These are phyloP conservation scores for Protophormia terraenovae DNA, from an alignment of 2,888 invertebrate species.

Conservation along the genomic window DNA sequence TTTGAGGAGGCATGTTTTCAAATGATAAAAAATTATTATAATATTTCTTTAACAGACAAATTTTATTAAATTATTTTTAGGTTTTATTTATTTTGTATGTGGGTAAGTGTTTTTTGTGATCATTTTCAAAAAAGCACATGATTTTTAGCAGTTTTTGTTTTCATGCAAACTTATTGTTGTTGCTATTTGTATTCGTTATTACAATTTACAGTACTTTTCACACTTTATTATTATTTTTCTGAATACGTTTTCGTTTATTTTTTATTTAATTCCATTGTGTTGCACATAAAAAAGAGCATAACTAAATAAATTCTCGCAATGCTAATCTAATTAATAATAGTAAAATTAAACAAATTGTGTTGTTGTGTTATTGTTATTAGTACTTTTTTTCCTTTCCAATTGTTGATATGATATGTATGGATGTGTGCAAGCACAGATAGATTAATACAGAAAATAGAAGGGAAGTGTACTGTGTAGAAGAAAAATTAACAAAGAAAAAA, in stretches of 20 bases:
- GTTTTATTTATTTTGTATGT: neutral
- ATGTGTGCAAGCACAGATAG: neutral
- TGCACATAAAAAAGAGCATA: conserved; percentile 13
- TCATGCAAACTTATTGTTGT: neutral
- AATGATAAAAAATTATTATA: conserved; percentile 2
- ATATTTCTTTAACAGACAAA: neutral
- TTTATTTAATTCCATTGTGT: conserved; percentile 13
- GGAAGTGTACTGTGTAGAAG: neutral
- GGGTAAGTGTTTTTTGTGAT: neutral
- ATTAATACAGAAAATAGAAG: neutral
- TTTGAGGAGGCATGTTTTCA: conserved; percentile 40
- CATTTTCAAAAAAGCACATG: conserved; percentile 17
- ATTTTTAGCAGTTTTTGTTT: conserved; percentile 11
- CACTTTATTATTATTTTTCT: neutral
- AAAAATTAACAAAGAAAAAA: neutral
- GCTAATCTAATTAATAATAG: conserved; percentile 67
- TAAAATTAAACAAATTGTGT: conserved; percentile 15
- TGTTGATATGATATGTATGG: neutral
- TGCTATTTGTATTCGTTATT: neutral
- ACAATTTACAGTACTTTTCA: conserved; percentile 1
- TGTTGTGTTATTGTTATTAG: neutral
- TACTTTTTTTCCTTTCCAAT: neutral
- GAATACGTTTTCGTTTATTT: neutral
- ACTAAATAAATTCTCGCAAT: conserved; percentile 30
- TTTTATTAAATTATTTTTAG: neutral